A percentile compares a stretch with the other conserved stretches of the same genome.
These are phyloP conservation scores for Drosophila subquinaria DNA, from an alignment of 2,888 invertebrate genomes.

Conservation along the genomic window DNA sequence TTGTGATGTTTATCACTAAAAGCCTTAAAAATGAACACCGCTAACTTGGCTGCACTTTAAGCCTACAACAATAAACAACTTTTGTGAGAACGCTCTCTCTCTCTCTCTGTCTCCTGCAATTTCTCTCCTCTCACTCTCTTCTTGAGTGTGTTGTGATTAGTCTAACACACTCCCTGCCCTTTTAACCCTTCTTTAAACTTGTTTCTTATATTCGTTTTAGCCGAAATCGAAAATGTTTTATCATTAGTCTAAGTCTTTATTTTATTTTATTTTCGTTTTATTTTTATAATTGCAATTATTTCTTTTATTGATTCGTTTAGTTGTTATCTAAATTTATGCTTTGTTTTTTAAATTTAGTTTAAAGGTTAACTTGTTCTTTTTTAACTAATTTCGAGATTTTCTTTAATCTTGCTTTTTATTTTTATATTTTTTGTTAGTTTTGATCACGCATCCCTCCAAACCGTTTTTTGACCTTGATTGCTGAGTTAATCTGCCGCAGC, in stretches of 20 bases:
- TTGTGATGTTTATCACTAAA: constrained; percentile 59
- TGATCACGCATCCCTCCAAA: constrained; percentile 86
- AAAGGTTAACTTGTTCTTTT: constrained; percentile 44
- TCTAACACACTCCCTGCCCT: constrained; percentile 7
- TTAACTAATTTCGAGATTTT: constrained; percentile 32
- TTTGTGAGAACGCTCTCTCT: constrained; percentile 26
- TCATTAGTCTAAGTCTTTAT: constrained; percentile 52
- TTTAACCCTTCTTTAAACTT: constrained; percentile 16
- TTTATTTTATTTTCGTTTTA: constrained; percentile 23
- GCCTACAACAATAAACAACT: constrained; percentile 70
- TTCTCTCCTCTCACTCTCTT: neutral
- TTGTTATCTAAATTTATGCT: constrained; percentile 59
- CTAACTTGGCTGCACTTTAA: constrained; percentile 65
- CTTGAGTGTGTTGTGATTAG: constrained; percentile 16
- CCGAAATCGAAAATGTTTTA: constrained; percentile 66
- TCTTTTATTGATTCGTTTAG: constrained; percentile 39
- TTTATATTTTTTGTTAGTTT: constrained; percentile 50
- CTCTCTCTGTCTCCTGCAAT: neutral
- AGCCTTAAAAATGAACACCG: constrained; percentile 78
- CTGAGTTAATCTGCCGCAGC: constrained; percentile 49
- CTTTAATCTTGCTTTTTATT: neutral
- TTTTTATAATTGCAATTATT: constrained; percentile 44
- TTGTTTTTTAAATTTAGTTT: constrained; percentile 38
- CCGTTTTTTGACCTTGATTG: constrained; percentile 78
- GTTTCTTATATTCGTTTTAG: constrained; percentile 29